A percentile compares a stretch with the other conserved stretches of the same genome.
Evolutionary conservation across 23 tunicate species (phyloP).

Genomic region (Halocynthia roretzi): DNA sequence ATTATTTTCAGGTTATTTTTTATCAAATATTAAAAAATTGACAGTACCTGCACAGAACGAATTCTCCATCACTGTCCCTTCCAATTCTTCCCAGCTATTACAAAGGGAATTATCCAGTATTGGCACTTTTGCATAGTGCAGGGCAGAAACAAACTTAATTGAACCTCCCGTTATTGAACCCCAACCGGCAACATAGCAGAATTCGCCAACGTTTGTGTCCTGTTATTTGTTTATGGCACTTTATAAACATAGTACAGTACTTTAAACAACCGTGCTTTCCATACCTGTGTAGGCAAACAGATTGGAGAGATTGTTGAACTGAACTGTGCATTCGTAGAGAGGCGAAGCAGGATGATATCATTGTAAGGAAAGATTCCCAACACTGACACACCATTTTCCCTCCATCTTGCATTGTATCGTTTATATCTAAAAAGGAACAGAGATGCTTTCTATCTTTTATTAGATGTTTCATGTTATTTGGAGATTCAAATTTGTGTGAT

Average conservation of each 20-base stretch:
- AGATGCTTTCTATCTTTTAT: too few species aligned
- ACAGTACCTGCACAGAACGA: slow-evolving; percentile 14
- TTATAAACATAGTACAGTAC: not conserved
- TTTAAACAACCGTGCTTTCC: not conserved
- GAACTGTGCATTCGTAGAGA: slow-evolving; percentile 9
- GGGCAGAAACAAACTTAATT: not conserved
- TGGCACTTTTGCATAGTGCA: slow-evolving; percentile 24
- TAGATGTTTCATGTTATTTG: too few species aligned
- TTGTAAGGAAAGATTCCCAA: slow-evolving; percentile 27
- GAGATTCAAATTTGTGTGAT: not conserved
- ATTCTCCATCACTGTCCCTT: slow-evolving; percentile 29
- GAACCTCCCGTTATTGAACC: not conserved
- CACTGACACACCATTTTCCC: not conserved
- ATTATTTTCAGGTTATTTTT: too few species aligned
- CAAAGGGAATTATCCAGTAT: slow-evolving; percentile 21
- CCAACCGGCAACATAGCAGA: slow-evolving; percentile 32
- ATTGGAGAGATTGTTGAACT: slow-evolving; percentile 10
- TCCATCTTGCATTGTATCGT: slow-evolving; percentile 15
- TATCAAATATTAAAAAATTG: too few species aligned
- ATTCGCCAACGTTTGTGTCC: slow-evolving; percentile 21
- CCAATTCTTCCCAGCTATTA: slow-evolving; percentile 20
- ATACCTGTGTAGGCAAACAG: slow-evolving; percentile 26
- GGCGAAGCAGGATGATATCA: slow-evolving; percentile 5
- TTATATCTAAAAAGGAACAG: slow-evolving; percentile 8
- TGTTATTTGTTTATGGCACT: not conserved